Percentiles rank a stretch among this genome's conserved stretches.
phyloP scores from a whole-genome alignment of 2,888 invertebrate species.

The Eristalis intricaria region DNA sequence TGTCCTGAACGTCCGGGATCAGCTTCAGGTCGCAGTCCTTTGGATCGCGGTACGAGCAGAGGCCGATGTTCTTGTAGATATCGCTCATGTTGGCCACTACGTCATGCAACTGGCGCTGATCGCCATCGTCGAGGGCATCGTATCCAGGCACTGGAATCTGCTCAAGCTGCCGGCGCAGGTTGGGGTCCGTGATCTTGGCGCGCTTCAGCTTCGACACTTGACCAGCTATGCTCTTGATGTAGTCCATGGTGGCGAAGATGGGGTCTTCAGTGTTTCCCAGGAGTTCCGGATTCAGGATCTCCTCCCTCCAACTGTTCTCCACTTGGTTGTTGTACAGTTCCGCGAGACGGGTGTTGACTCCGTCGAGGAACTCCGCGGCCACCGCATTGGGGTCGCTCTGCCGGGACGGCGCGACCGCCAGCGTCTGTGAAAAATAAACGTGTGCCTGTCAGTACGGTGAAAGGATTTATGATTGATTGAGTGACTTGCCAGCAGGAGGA shows the following conservation, averaged over 20 bases:
- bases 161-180: constrained; percentile 87
- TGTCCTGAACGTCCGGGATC: constrained; percentile 83
- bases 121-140: constrained; percentile 86
- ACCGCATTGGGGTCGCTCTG: constrained; percentile 58
- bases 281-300: constrained; percentile 75
- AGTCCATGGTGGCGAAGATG: constrained; percentile 74
- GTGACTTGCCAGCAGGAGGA: neutral
- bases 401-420: constrained; percentile 13
- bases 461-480: neutral
- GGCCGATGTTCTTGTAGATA: constrained; percentile 87
- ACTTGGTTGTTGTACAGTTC: constrained; percentile 76
- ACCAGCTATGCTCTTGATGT: constrained; percentile 72
- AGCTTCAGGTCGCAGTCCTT: constrained; percentile 86
- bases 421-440: neutral
- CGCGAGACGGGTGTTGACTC: constrained; percentile 76
- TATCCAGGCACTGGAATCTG: constrained; percentile 87
- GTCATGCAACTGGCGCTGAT: constrained; percentile 84
- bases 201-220: constrained; percentile 75
- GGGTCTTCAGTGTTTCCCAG: constrained; percentile 75
- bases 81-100: constrained; percentile 88
- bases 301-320: constrained; percentile 75
- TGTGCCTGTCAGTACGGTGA: neutral
- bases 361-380: constrained; percentile 73
- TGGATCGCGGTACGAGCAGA: constrained; percentile 86
- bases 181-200: constrained; percentile 84